These are phyloP conservation scores for Hucho hucho DNA, from an alignment of 2,113 vertebrate species.

Conservation along the genomic window DNA sequence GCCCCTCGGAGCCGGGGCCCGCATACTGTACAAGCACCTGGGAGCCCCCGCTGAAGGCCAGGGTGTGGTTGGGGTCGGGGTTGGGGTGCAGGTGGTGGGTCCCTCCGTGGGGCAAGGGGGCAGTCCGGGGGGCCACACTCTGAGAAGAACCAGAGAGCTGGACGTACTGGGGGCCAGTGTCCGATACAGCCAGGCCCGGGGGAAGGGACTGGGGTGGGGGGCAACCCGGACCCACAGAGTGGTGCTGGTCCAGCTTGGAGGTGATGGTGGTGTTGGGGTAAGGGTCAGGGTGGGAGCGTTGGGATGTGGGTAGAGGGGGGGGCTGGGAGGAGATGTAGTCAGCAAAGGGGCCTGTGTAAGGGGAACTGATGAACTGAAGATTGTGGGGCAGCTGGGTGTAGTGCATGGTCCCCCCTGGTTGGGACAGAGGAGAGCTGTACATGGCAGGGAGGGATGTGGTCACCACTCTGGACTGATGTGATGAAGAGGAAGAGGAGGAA, in stretches of 20 bases:
- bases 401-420: constrained; percentile 64
- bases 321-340: constrained; percentile 89
- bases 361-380: constrained; percentile 90
- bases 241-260: too few species aligned
- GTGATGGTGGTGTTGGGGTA: constrained; percentile 81
- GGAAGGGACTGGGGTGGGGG: too few species aligned
- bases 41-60: constrained; percentile 83
- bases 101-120: constrained; percentile 77
- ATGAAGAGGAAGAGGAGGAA: constrained; percentile 69
- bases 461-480: constrained; percentile 44
- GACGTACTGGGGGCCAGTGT: too few species aligned
- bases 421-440: constrained; percentile 75
- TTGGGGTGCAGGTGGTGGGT: constrained; percentile 74
- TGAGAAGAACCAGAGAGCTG: constrained; percentile 82
- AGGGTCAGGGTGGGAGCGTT: constrained; percentile 79
- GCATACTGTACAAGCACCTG: constrained; percentile 88
- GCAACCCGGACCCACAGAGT: too few species aligned
- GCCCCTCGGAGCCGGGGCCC: constrained; percentile 62
- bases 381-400: constrained; percentile 89
- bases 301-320: constrained; percentile 81
- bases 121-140: constrained; percentile 73
- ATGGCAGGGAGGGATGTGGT: constrained; percentile 82
- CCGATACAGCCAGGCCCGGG: too few species aligned
- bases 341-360: constrained; percentile 85
- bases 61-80: constrained; percentile 82